Percentiles rank a stretch among this genome's conserved stretches.
These are phyloP conservation scores for Mesaphorura yosii DNA, from an alignment of 1,140 invertebrate genomes.

Conservation along the genomic window DNA sequence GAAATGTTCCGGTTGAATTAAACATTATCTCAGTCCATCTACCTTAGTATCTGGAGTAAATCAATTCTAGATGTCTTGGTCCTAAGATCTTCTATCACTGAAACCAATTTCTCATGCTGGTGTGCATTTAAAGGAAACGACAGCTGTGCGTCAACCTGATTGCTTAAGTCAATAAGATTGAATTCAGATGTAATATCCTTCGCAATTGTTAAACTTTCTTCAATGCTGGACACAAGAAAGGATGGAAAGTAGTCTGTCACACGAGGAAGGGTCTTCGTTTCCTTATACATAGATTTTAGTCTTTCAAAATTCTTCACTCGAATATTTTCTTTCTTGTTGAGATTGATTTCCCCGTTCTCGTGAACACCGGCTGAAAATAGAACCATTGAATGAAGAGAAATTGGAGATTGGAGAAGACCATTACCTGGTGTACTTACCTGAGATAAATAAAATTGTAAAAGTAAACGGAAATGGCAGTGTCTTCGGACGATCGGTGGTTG, in stretches of 20 bases:
- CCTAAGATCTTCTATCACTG: conserved; percentile 6
- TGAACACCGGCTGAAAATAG: not conserved
- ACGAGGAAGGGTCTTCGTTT: conserved; percentile 10
- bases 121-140: conserved; percentile 8
- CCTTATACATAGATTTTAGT: conserved; percentile 5
- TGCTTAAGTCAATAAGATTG: not conserved
- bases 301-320: not conserved
- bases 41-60: conserved; percentile 13
- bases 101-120: not conserved
- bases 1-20: not conserved
- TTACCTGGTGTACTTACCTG: conserved; percentile 10
- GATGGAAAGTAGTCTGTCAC: no score
- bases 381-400: not conserved
- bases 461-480: conserved; percentile 23
- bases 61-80: conserved; percentile 15
- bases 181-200: not conserved
- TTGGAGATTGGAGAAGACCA: not conserved
- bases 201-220: conserved; percentile 3
- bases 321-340: not conserved
- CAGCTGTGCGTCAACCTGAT: not conserved
- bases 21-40: not conserved
- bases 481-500: not conserved
- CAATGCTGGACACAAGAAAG: conserved; percentile 18
- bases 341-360: not conserved
- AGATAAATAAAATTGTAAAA: conserved; percentile 19